Evolutionary conservation across 2,113 vertebrate species (phyloP), one percentile per base, ranked within the genome.

Genomic region (Gobio gobio): DNA sequence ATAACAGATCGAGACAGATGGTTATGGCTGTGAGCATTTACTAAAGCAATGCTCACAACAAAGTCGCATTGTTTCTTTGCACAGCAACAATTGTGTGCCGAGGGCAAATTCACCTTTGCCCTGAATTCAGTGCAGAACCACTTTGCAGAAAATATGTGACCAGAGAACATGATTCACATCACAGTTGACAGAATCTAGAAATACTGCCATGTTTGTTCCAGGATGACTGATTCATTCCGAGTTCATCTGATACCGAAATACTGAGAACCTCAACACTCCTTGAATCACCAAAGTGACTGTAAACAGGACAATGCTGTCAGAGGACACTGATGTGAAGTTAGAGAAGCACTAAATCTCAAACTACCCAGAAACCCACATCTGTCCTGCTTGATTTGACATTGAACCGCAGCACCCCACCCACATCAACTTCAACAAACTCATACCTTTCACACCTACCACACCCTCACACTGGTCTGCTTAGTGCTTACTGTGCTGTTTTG

Each of bases 221-320:
- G 56, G 29, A 29, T 58, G 40, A 73, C 20, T 5, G 56, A 73
- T 45, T 24, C 10, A 73, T 47, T 61, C 6, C 1, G 33, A 16
- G 33, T 61, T 61, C 43, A 61, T 61, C 22, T 16, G 12, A 58
- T 8, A 10, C 4, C 18, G 18, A 22, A 59, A 78, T 16, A 61
- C 20, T 3, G 3, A 59, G 56, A 47, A 14, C 40, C 40, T 63
- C 13, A 63, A 79, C 58, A 47, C 33, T 24, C 10, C 33, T 36
- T 78, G 33, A 14, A 18, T 63, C n/a, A 63, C 78, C 40, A 79
- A 63, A 43, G 78, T 47, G 36, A 63, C 78, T 63, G 77, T 79
- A 63, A 61, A 79, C 56, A 79, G 22, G 36, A 10, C 20, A 43
- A 43, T 10, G 36, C 3, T 43, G 9, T 22, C 10, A 43, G 56